phyloP scores from a whole-genome alignment of 2,113 vertebrate genomes.

The Gallinago undulata region DNA sequence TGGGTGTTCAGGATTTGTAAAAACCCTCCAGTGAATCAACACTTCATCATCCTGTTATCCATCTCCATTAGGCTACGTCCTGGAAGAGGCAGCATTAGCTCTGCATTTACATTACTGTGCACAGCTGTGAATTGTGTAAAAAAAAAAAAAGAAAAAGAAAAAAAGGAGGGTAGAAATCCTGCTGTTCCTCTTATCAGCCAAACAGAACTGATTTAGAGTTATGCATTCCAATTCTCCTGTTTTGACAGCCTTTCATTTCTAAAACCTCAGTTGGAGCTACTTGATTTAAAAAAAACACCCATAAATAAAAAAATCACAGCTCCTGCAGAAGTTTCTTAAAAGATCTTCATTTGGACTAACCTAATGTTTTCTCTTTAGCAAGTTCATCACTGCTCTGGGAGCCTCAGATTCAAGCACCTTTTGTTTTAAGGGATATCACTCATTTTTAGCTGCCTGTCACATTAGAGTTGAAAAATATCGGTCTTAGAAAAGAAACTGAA shows the following conservation, averaged over 20 bases:
- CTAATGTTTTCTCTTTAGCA: neutral
- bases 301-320: neutral
- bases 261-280: neutral
- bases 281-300: neutral
- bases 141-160: neutral
- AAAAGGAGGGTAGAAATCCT: neutral
- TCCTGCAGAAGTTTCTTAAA: neutral
- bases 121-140: neutral
- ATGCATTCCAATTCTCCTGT: neutral
- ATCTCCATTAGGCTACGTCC: neutral
- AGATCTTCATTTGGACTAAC: neutral
- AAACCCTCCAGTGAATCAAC: slow-evolving; percentile 32
- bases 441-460: neutral
- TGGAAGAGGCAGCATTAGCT: slow-evolving; percentile 21
- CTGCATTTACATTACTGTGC: slow-evolving; percentile 41
- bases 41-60: slow-evolving; percentile 17
- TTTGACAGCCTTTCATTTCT: slow-evolving; percentile 41
- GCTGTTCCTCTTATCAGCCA: slow-evolving; percentile 14
- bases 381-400: neutral
- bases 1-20: slow-evolving; percentile 15
- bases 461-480: neutral
- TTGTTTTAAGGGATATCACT: neutral
- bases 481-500: neutral
- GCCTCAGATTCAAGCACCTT: neutral
- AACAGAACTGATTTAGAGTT: slow-evolving; percentile 16